phyloP scores from a whole-genome alignment of 2,888 invertebrate species.

The Hermaeophaga mercurialis region DNA sequence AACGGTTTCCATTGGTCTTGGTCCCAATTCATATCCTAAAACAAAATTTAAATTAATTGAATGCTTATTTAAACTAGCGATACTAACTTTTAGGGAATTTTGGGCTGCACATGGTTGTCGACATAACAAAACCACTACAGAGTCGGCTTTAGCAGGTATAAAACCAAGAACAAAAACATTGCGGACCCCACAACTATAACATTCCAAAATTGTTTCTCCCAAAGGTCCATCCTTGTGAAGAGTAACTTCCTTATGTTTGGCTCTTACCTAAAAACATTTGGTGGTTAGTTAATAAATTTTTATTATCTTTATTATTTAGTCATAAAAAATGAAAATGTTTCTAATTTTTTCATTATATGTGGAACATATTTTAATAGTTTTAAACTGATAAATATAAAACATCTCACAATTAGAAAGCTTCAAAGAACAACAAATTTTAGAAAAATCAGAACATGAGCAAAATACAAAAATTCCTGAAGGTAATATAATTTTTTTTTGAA shows the following conservation, averaged over 20 bases:
- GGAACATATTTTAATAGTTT: no score
- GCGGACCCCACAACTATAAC: conserved; percentile 97
- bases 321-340: no score
- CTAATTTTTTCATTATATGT: no score
- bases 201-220: conserved; percentile 96
- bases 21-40: conserved; percentile 96
- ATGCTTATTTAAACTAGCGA: not conserved
- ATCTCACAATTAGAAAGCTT: no score
- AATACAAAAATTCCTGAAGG: no score
- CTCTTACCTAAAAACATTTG: conserved; percentile 63
- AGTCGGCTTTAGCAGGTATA: conserved; percentile 98
- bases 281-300: no score
- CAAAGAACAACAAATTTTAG: no score
- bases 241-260: conserved; percentile 99
- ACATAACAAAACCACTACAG: conserved; percentile 95
- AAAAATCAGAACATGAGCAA: no score
- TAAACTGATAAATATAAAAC: no score
- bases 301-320: no score
- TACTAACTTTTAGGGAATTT: conserved; percentile 78
- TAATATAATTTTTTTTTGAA: no score
- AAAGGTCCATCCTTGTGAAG: conserved; percentile 96
- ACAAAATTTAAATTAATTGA: no score
- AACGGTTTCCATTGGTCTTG: conserved; percentile 98
- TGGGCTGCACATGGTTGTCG: conserved; percentile 98
- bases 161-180: conserved; percentile 99